Evolutionary conservation across 2,797 vertebrate genomes (phyloP), one percentile per base, ranked within the genome.

Genomic region (Hyperoplus immaculatus): DNA sequence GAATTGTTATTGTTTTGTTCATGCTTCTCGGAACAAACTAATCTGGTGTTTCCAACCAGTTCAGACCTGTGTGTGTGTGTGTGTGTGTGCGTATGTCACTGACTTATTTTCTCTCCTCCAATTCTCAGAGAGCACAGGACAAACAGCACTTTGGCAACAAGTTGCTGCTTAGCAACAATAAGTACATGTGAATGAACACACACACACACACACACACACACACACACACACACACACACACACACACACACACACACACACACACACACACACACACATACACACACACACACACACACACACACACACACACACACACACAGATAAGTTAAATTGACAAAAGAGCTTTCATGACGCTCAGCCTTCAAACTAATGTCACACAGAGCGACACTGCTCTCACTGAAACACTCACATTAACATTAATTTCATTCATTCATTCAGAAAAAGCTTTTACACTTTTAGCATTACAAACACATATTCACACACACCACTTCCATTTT

Each of bases 101-200:
- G 39, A 78, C 5, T 36, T 3, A 51, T 4, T 21, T 6, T 42
- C 41, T 15, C 16, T 18, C 36, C 29, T 29, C 45, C 10, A 68
- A 18, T 49, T 47, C 55, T 72, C 55, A 51, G 18, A 53, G 51
- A 51, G 42, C 29, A 70, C 16, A 60, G 8, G 16, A 59, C 69
- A 80, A 80, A 80, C 69, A 84, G 56, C 14, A 62, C 78, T 72
- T 72, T 47, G 56, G 59, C 64, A 85, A 87, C 81, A 81, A 56
- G 57, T 10, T 59, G 64, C 67, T 75, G 75, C 79, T 55, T 80
- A 71, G 84, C 78, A 84, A 82, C 81, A 43, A n/a, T 67, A 29
- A 51, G 12, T 10, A 8, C 36, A 29, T 3, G 3, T 29, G 29
- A 29, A 29, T 29, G 29, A 29, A 13, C 21, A 16, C 36, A 43